Conservation (phyloP, 2,113 vertebrate genomes). For the Odocoileus hemionus region DNA sequence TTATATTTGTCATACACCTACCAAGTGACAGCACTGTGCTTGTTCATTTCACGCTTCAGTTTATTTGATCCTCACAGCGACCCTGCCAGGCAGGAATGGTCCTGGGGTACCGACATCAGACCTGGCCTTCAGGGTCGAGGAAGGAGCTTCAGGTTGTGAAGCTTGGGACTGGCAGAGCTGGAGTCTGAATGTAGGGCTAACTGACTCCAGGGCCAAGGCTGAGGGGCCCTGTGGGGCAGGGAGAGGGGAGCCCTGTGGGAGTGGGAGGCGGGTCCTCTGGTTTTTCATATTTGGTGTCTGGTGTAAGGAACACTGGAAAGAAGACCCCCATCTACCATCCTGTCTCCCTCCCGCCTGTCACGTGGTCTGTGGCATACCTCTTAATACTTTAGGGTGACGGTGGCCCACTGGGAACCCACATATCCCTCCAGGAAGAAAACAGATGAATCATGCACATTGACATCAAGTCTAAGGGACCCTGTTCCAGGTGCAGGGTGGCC, state of each 20-base stretch:
- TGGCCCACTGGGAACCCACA: not conserved
- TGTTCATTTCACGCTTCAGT: rapidly evolving
- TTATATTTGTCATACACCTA: not conserved
- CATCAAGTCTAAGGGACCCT: rapidly evolving
- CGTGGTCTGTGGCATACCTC: rapidly evolving
- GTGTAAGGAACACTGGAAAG: not conserved
- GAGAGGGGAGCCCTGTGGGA: not conserved
- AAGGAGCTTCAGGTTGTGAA: not conserved
- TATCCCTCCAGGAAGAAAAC: not conserved
- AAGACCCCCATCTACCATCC: not conserved
- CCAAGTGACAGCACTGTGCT: not conserved
- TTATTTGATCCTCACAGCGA: not conserved
- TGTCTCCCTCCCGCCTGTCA: no score
- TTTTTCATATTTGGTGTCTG: not conserved
- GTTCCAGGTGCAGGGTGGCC: not conserved
- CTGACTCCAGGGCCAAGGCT: not conserved
- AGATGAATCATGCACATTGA: rapidly evolving
- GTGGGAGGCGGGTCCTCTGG: not conserved
- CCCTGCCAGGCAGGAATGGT: not conserved
- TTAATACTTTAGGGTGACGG: not conserved
- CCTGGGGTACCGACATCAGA: not conserved
- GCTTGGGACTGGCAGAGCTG: not conserved
- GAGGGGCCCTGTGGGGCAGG: rapidly evolving
- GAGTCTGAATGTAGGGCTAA: not conserved
- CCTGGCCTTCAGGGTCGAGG: not conserved